Evolutionary conservation across 2,113 vertebrate genomes (phyloP), one percentile per base, ranked within the genome.

Genomic region (Mesoclemmys tuberculata): DNA sequence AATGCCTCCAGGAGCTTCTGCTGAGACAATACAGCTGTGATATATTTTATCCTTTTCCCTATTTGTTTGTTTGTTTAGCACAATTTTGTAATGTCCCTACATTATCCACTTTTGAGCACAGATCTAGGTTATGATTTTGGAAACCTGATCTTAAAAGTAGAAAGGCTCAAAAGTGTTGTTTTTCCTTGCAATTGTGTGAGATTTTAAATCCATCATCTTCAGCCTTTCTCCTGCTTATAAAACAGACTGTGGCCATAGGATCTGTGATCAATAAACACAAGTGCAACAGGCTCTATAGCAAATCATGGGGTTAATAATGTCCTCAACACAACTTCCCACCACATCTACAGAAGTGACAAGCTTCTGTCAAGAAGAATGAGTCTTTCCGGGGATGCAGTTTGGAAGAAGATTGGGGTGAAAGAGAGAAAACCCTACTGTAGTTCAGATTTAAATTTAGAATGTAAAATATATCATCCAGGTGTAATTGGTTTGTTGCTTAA

Each of bases 401-500:
- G 90, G 86, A 96, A 95, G 51, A 31, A 48, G 81, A 38, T 48
- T 92, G 83, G n/a, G 29, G 29, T 71, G 52, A 87, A 94, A 92
- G 80, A 88, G 49, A 44, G 13, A 74, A 89, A 94, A 82, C 3
- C 80, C n/a, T 38, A 38, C n/a, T 91, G 49, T 90, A 84, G 41
- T 22, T 80, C 93, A 21, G 26, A 88, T 79, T 83, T 41, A 29
- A 56, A 46, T 64, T 90, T 91, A 46, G 46, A 46, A 46, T 46
- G 46, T 46, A 86, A 93, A 95, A 93, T 92, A 80, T 44, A 92
- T 68, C 77, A 82, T 16, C 81, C 90, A 35, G 9, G 54, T 94
- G 95, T 94, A 93, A 92, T 95, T 9, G 81, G 44, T 89, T 8
- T 90, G 78, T 91, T 84, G 55, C 46, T 90, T 94, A 85, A 87